Evolutionary conservation across 2,888 invertebrate species (phyloP), one percentile per base, ranked within the genome.

Genomic region (Nymphalis urticae): DNA sequence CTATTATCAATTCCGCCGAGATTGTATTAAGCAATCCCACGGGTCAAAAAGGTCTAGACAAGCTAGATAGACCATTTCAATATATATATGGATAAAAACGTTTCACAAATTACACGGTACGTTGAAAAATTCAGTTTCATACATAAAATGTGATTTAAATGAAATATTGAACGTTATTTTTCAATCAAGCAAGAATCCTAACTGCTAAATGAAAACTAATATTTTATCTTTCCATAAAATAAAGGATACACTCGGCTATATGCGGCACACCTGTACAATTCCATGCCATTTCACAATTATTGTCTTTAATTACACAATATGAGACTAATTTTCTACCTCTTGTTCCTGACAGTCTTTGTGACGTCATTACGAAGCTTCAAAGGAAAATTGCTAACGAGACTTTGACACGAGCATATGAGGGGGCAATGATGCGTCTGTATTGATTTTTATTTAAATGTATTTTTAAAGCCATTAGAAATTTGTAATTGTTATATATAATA

Each of bases 331-430:
- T 84, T 78, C 81, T 83, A 82, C 85, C 82, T 84, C 80, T 85
- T 84, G 84, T 84, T 83, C 82, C 79, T 85, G 83, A 85, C 82
- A 79, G 82, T 80, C 85, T 87, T 86, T 88, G 86, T 83, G 76
- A 79, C 75, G 36, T 32, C 54, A 17, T 56, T 32, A 56, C n/a
- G 42, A 83, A 81, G 82, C 79, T 82, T 84, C 87, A 86, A 88
- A 88, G 87, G 80, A 76, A 79, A 58, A 58, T 42, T 70, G 74
- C 68, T 76, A 71, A 76, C 79, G 76, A 79, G 63, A 64, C 47
- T 61, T 27, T 16, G 48, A 54, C 58, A 80, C 77, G 77, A 63
- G 61, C 66, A 64, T 66, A 66, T 65, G 58, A 58, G 27, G 64
- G 42, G 81, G 82, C 84, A 83, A 87, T 86, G 86, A 84, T 71